Percentiles rank a stretch among this genome's conserved stretches.
Conservation (phyloP, 1,140 invertebrate genomes). For the Hirudo medicinalis region DNA sequence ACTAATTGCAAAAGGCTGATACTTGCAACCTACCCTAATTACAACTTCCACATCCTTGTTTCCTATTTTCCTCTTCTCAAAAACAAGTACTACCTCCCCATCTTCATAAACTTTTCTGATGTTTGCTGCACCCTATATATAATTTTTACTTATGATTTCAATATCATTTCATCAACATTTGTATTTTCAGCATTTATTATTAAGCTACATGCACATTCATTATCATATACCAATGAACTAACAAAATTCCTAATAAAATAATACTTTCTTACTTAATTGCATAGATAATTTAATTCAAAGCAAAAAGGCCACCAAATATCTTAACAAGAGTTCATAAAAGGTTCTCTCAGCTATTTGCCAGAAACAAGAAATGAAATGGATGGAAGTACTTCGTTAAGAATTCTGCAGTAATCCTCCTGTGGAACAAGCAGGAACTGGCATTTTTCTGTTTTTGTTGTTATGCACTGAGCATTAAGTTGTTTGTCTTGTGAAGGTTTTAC, state of each 20-base stretch:
- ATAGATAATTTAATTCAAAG: not conserved
- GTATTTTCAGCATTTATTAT: too few relatives aligned
- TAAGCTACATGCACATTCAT: too few relatives aligned
- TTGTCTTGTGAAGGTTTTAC: constrained; percentile 51
- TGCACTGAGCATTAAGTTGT: constrained; percentile 81
- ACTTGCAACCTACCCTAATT: constrained; percentile 51
- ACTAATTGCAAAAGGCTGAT: too few relatives aligned
- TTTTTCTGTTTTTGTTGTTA: constrained; percentile 89
- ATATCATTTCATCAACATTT: too few relatives aligned
- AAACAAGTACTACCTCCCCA: constrained; percentile 74
- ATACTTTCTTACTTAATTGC: not conserved
- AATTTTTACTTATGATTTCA: too few relatives aligned
- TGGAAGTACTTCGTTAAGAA: constrained; percentile 44
- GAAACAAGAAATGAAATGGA: not conserved
- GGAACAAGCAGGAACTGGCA: constrained; percentile 98
- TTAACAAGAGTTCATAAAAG: not conserved
- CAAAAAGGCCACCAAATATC: not conserved
- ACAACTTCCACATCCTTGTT: constrained; percentile 63
- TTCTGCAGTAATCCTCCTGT: constrained; percentile 82
- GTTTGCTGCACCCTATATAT: constrained; percentile 73
- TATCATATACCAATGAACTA: too few relatives aligned
- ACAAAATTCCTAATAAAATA: too few relatives aligned
- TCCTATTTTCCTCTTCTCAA: constrained; percentile 66
- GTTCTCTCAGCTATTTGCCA: too few relatives aligned
- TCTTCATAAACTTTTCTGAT: constrained; percentile 65